Percentiles rank a stretch among this genome's conserved stretches.
Evolutionary conservation across 23 tunicate species (phyloP).

Genomic region (Ascidia mentula): DNA sequence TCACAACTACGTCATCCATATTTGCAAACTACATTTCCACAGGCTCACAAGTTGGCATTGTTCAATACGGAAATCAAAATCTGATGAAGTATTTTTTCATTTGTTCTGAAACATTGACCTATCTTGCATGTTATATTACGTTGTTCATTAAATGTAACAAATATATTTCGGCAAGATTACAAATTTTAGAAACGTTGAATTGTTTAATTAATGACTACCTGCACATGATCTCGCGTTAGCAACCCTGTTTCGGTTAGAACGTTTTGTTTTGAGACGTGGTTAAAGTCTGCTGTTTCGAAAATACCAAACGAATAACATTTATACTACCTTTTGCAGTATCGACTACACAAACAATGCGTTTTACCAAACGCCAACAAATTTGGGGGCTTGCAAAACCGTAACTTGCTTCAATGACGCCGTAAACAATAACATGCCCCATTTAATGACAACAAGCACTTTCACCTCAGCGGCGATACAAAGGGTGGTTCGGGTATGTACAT

Average conservation of each 20-base stretch:
- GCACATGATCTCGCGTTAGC: no score
- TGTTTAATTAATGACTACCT: no score
- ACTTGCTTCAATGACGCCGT: neutral
- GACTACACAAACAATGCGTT: neutral
- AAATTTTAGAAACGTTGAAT: no score
- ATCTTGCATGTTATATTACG: no score
- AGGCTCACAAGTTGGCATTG: neutral
- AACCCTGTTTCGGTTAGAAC: neutral
- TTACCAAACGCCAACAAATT: neutral
- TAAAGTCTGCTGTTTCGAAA: no score
- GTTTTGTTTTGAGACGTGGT: no score
- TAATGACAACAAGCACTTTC: neutral
- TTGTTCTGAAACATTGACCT: neutral
- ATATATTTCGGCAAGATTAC: no score
- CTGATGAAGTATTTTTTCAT: neutral
- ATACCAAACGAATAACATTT: no score
- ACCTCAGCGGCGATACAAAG: neutral
- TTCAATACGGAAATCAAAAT: neutral
- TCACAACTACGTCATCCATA: neutral
- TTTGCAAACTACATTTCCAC: neutral
- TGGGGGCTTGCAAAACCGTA: neutral
- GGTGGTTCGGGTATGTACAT: neutral
- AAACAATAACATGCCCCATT: neutral
- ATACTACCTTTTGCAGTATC: no score
- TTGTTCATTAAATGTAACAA: no score